phyloP scores from a whole-genome alignment of 2,888 invertebrate genomes.

The Sepioteuthis lessoniana region DNA sequence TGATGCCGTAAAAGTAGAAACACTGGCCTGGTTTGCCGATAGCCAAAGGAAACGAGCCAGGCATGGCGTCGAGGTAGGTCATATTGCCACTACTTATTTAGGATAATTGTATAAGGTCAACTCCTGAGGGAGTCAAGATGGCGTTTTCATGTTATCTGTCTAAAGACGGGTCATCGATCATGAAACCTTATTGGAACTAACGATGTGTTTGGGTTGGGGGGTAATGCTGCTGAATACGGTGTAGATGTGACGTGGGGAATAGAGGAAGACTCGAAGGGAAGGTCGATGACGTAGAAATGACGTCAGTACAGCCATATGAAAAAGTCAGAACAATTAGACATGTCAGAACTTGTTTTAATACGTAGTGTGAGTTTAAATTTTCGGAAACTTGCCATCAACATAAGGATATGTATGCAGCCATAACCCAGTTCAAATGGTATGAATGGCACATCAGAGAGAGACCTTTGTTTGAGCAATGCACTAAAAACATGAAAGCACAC shows the following conservation, averaged over 20 bases:
- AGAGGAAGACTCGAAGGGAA: neutral
- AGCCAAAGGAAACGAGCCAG: neutral
- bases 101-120: neutral
- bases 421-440: too few species aligned
- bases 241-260: neutral
- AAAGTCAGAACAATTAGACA: neutral
- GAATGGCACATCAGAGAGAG: too few species aligned
- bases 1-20: neutral
- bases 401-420: too few species aligned
- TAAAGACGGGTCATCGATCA: neutral
- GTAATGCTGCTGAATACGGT: neutral
- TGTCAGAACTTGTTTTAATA: neutral
- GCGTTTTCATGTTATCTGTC: slow-evolving; percentile 3
- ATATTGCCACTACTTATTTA: neutral
- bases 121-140: neutral
- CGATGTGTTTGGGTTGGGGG: neutral
- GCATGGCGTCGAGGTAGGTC: neutral
- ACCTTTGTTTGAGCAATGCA: too few species aligned
- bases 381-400: too few species aligned
- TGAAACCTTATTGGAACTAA: slow-evolving; percentile 21
- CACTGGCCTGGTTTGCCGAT: neutral
- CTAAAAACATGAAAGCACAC: too few species aligned
- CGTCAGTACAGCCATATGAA: neutral
- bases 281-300: neutral
- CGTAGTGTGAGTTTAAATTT: neutral